Conservation (phyloP, 1,140 invertebrate species). For the Diploscapter pachys region DNA sequence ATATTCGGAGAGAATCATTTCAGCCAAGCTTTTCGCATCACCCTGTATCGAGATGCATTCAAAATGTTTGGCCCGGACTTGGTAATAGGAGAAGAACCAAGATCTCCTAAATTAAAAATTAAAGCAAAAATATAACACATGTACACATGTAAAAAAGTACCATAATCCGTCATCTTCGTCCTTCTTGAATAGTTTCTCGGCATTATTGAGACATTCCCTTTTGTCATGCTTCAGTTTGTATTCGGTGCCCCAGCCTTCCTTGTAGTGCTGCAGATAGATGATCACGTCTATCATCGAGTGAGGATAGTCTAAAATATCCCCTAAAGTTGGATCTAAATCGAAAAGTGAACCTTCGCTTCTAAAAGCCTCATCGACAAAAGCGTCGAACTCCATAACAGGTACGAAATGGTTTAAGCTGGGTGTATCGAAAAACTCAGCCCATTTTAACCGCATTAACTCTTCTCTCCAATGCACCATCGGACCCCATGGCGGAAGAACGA, state of each 20-base stretch:
- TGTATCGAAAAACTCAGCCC: slow-evolving; percentile 83
- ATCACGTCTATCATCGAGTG: slow-evolving; percentile 69
- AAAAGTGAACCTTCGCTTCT: not conserved
- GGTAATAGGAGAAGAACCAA: slow-evolving; percentile 68
- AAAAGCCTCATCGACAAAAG: slow-evolving; percentile 68
- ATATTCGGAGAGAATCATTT: slow-evolving; percentile 41
- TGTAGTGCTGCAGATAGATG: slow-evolving; percentile 79
- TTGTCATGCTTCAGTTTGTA: slow-evolving; percentile 79
- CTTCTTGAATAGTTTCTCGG: slow-evolving; percentile 49
- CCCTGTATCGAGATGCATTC: slow-evolving; percentile 82
- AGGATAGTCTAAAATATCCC: slow-evolving; percentile 57
- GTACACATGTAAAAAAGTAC: slow-evolving; percentile 28
- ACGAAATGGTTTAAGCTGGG: slow-evolving; percentile 73
- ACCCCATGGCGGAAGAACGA: slow-evolving; percentile 82
- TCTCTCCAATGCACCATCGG: slow-evolving; percentile 40
- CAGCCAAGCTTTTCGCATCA: slow-evolving; percentile 67
- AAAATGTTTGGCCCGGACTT: slow-evolving; percentile 69
- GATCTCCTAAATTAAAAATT: slow-evolving; percentile 59
- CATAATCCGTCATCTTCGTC: slow-evolving; percentile 51
- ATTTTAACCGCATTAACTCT: slow-evolving; percentile 60
- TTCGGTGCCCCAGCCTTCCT: slow-evolving; percentile 76
- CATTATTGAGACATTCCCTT: slow-evolving; percentile 61
- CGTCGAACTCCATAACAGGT: slow-evolving; percentile 81
- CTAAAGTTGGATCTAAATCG: slow-evolving; percentile 1
- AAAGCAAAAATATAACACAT: not conserved